Conservation (phyloP, 92 coral and sea anemone species). For the Epizoanthus scotinus region DNA sequence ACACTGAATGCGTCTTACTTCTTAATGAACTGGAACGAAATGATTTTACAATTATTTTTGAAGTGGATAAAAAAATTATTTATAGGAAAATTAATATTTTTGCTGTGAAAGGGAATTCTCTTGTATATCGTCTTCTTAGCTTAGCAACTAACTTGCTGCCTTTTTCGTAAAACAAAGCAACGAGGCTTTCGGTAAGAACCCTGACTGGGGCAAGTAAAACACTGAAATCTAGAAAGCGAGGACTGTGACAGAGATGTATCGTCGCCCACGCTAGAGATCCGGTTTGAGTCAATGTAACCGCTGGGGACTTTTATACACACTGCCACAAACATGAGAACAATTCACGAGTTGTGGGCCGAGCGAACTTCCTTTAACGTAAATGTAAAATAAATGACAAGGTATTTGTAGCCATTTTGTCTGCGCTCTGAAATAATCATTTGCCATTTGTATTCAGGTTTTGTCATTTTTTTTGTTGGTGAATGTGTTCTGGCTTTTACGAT, state of each 20-base stretch:
- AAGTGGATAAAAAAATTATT: not conserved
- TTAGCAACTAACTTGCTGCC: constrained; percentile 16
- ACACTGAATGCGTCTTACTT: not conserved
- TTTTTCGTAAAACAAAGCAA: not conserved
- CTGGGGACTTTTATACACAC: not conserved
- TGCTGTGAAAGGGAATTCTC: constrained; percentile 28
- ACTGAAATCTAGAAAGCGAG: not conserved
- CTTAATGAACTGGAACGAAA: constrained; percentile 23
- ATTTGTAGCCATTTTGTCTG: not conserved
- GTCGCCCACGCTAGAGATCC: constrained; percentile 36
- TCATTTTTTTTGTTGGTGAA: constrained; percentile 1
- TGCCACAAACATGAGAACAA: not conserved
- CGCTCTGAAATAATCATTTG: not conserved
- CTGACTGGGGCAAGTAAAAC: not conserved
- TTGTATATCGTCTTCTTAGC: not conserved
- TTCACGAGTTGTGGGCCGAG: not conserved
- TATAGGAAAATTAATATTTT: constrained; percentile 32
- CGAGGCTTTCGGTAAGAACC: not conserved
- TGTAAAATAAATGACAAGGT: not conserved
- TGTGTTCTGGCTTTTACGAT: not conserved
- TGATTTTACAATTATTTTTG: constrained; percentile 9
- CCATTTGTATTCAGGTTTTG: not conserved
- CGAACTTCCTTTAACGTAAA: not conserved
- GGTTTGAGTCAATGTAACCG: constrained; percentile 26
- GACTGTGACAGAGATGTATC: not conserved